Base-by-base conservation (phyloP, 2,797 vertebrate species). In the Hemitrygon akajei region DNA sequence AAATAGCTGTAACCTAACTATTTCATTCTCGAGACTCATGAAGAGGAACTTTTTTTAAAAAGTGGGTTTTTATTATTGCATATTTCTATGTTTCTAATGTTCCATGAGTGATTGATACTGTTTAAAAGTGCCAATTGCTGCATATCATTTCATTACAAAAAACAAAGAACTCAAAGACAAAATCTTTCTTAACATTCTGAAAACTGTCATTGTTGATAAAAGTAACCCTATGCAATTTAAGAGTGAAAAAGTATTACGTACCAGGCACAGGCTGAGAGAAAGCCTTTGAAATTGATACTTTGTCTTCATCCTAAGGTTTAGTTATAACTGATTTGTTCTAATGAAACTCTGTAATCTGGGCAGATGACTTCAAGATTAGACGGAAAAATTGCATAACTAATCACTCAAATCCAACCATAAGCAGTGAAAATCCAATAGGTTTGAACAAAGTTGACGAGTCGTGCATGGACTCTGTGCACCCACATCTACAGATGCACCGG, bases 11-110 rank as follows among this genome's bases (percentile, higher is more conserved):
- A 69, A 91, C 58, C 34, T 18, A 91, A 20, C 16, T 63, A 34
- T 16, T 47, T 47, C 40, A 91, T 22, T 37, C 63, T 69, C 58
- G 37, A 27, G 34, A 22, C 63, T 69, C 18, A 71, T 69, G 10
- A 91, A 91, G n/a, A 91, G 87, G 69, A 91, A 69, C 63, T 37
- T 91, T 69, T 69, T 91, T 91, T 34, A 3, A 47, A 47, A 47
- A 91, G 34, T 12, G 9, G n/a, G 69, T n/a, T 12, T 89, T 89
- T 20, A 56, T 60, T 37, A 89, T 1, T 47, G 47, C n/a, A 3
- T 82, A 82, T 56, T 86, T 1, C 0, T 86, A 60, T 10, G 1
- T 25, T 56, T 58, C 14, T 91, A 11, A 91, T 73, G 66, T 71
- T 71, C 22, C 14, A 16, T 71, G 34, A 91, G 89, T 73, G 60